Evolutionary conservation across 1,140 invertebrate species (phyloP).

Genomic region (Drosophila subobscura): DNA sequence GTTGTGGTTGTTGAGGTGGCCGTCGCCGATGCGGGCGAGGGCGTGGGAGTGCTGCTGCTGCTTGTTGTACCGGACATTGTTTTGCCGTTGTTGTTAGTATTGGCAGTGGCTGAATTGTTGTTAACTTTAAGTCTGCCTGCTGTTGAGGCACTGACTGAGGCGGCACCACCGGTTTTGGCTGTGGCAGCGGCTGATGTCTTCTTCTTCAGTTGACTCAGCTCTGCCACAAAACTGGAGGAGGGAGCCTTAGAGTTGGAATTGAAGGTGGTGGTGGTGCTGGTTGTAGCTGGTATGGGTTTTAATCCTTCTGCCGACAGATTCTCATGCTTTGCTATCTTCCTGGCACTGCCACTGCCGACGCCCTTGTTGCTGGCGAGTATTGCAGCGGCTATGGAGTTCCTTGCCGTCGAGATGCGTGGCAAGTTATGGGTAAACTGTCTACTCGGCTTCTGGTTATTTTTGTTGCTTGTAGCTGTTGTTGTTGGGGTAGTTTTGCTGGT

Average conservation of each 20-base stretch:
- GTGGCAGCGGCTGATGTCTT: slow-evolving; percentile 6
- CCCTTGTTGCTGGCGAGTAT: slow-evolving; percentile 51
- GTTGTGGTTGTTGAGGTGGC: slow-evolving; percentile 49
- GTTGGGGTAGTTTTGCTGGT: slow-evolving; percentile 14
- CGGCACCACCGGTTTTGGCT: background rate
- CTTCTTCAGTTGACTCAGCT: background rate
- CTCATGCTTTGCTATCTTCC: slow-evolving; percentile 64
- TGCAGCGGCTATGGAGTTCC: slow-evolving; percentile 60
- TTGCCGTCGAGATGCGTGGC: slow-evolving; percentile 55
- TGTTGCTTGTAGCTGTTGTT: slow-evolving; percentile 36
- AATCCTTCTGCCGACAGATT: slow-evolving; percentile 49
- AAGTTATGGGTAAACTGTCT: slow-evolving; percentile 60
- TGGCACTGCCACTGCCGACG: slow-evolving; percentile 24
- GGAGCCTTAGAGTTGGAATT: slow-evolving; percentile 22
- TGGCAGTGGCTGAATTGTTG: slow-evolving; percentile 68
- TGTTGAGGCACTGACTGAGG: slow-evolving; percentile 15
- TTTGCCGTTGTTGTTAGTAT: slow-evolving; percentile 51
- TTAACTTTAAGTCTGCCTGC: slow-evolving; percentile 66
- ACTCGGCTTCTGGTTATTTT: slow-evolving; percentile 16
- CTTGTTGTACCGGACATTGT: slow-evolving; percentile 65
- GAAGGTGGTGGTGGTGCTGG: background rate
- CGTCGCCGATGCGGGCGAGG: slow-evolving; percentile 51
- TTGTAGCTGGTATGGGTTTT: slow-evolving; percentile 15
- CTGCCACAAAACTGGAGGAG: too few species aligned
- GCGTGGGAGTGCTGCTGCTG: slow-evolving; percentile 50